Evolutionary conservation across 2,113 vertebrate genomes (phyloP).

Genomic region (Acrocephalus kingi): DNA sequence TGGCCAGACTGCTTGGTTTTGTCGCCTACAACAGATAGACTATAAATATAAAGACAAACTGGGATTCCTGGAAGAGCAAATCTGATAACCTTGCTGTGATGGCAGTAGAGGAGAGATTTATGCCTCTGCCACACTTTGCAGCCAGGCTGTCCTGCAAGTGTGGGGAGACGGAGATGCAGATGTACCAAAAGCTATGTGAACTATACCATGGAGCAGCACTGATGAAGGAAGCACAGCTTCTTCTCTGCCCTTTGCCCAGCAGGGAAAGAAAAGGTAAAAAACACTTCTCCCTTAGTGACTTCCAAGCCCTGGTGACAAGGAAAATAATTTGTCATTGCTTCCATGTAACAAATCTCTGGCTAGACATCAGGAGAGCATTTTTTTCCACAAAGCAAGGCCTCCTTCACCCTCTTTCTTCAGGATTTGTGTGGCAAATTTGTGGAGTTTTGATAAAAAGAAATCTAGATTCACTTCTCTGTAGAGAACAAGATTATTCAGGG

Average conservation of each 20-base stretch:
- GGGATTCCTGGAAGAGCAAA: not conserved
- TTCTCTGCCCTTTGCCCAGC: not conserved
- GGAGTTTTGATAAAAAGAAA: not conserved
- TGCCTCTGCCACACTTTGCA: not conserved
- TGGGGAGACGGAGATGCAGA: rapidly evolving
- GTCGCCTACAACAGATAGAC: not conserved
- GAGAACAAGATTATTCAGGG: rapidly evolving
- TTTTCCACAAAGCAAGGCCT: not conserved
- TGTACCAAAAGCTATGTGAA: not conserved
- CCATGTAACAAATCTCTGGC: not conserved
- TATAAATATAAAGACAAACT: not conserved
- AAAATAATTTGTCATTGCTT: not conserved
- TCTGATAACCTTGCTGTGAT: not conserved
- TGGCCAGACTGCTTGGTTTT: not conserved
- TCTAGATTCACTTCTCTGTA: not conserved
- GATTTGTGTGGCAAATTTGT: not conserved
- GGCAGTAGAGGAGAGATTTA: not conserved
- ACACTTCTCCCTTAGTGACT: not conserved
- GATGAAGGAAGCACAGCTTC: not conserved
- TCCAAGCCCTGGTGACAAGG: not conserved
- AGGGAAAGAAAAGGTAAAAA: not conserved
- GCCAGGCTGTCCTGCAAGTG: not conserved
- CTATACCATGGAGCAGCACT: rapidly evolving
- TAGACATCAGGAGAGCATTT: not conserved
- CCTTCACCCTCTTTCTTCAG: not conserved